phyloP scores from a whole-genome alignment of 2,797 vertebrate genomes.

The Lates japonicus region DNA sequence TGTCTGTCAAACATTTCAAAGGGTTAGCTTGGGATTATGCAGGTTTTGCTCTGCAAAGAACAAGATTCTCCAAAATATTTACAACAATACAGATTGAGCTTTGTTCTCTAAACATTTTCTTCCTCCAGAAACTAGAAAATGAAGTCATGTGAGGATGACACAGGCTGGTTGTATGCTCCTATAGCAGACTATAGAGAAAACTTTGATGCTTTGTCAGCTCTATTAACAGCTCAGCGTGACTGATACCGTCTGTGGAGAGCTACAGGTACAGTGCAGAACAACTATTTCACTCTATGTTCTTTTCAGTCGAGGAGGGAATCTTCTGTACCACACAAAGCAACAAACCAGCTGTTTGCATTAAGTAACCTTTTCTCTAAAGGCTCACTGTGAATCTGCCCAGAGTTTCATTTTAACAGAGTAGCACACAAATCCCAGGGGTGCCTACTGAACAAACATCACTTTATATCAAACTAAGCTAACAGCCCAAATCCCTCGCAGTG shows the following conservation, averaged over 20 bases:
- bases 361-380: conserved; percentile 33
- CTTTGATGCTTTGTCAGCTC: conserved; percentile 11
- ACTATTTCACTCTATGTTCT: background rate
- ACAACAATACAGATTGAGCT: conserved; percentile 33
- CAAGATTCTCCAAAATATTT: conserved; percentile 44
- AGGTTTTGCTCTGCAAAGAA: conserved; percentile 45
- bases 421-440: conserved; percentile 44
- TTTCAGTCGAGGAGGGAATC: conserved; percentile 7
- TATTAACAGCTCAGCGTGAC: background rate
- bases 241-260: background rate
- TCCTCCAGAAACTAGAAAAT: conserved; percentile 29
- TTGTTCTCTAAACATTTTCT: conserved; percentile 42
- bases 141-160: conserved; percentile 8
- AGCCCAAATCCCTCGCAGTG: conserved; percentile 34
- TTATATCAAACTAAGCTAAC: conserved; percentile 61
- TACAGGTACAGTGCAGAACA: conserved; percentile 6
- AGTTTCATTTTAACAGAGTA: conserved; percentile 50
- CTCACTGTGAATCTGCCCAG: conserved; percentile 4
- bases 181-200: background rate
- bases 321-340: conserved; percentile 10
- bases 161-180: conserved; percentile 2
- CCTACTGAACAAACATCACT: conserved; percentile 63
- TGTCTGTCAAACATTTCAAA: conserved; percentile 52
- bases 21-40: conserved; percentile 34
- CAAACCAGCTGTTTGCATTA: conserved; percentile 42